Conservation (phyloP, 2,113 vertebrate genomes). For the Litocranius walleri region DNA sequence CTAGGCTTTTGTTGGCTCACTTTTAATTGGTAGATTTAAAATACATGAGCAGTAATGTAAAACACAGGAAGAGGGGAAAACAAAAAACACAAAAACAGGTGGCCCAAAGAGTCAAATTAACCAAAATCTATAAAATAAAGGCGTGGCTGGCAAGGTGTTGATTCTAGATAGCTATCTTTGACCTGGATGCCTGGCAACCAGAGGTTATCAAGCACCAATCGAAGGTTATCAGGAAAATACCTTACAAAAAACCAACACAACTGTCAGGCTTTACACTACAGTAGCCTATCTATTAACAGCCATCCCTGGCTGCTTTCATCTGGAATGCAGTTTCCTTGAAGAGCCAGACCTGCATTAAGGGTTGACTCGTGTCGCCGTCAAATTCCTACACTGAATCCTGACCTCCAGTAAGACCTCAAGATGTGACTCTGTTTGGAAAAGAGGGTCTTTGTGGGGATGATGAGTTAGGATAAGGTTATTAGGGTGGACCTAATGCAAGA, state of each 20-base stretch:
- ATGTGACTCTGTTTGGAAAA: not conserved
- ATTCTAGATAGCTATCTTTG: not conserved
- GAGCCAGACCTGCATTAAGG: no score
- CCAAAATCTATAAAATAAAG: not conserved
- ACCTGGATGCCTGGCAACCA: not conserved
- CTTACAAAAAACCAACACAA: not conserved
- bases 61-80: accelerated
- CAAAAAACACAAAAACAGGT: accelerated
- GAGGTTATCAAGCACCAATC: not conserved
- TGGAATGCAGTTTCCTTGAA: not conserved
- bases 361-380: accelerated
- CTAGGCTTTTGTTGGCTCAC: not conserved
- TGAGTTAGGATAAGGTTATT: not conserved
- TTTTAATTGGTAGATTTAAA: not conserved
- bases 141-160: not conserved
- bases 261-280: not conserved
- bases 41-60: not conserved
- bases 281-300: not conserved
- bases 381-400: not conserved
- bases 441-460: not conserved
- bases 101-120: not conserved
- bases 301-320: not conserved
- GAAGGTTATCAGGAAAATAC: not conserved
- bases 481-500: not conserved
- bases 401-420: not conserved